These are phyloP conservation scores for Pararge aegeria DNA, from an alignment of 1,140 invertebrate species.

Conservation along the genomic window DNA sequence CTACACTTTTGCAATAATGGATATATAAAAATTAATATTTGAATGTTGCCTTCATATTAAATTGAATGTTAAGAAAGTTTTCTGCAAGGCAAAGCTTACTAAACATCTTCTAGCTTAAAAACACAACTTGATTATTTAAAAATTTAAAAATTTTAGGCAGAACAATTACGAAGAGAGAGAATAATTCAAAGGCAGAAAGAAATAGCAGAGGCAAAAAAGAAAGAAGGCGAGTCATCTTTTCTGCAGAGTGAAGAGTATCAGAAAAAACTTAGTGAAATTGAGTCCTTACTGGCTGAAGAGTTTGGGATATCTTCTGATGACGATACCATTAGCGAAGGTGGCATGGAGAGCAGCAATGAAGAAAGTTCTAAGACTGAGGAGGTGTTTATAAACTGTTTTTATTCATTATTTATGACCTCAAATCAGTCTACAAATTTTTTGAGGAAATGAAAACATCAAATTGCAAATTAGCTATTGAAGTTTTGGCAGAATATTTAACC, in stretches of 20 bases:
- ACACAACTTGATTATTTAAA: no score
- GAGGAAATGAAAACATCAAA: no score
- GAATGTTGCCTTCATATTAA: no score
- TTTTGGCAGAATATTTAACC: no score
- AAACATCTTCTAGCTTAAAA: no score
- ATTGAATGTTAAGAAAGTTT: no score
- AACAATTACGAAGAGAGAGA: conserved; percentile 73
- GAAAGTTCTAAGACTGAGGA: conserved; percentile 76
- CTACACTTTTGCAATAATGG: no score
- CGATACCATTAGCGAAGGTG: conserved; percentile 72
- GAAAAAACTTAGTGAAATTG: conserved; percentile 72
- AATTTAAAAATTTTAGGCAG: conserved; percentile 42
- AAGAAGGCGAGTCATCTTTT: conserved; percentile 84
- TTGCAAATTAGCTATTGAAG: no score
- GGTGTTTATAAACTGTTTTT: conserved; percentile 32
- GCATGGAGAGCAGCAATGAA: conserved; percentile 76
- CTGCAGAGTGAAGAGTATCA: conserved; percentile 80
- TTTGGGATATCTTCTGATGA: conserved; percentile 73
- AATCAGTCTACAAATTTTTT: no score
- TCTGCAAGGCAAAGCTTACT: no score
- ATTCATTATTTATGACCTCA: no score
- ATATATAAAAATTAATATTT: no score
- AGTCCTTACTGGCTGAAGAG: conserved; percentile 66
- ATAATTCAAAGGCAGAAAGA: conserved; percentile 76
- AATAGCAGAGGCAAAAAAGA: conserved; percentile 78